Evolutionary conservation across 2,797 vertebrate genomes (phyloP), one percentile per base, ranked within the genome.

Genomic region (Peromyscus melanophrys): DNA sequence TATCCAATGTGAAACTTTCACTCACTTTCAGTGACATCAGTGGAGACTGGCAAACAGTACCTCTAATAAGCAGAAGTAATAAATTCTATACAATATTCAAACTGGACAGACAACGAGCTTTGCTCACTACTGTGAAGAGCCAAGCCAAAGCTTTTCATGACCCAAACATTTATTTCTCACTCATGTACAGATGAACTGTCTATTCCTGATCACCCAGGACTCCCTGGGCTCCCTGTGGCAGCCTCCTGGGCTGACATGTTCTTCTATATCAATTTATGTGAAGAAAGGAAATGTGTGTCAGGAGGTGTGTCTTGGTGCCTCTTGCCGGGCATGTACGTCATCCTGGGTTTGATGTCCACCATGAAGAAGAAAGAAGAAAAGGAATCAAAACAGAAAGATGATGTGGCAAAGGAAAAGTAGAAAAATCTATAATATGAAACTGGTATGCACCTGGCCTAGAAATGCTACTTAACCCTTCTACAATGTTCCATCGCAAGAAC

Each of bases 1-100:
- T 96, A 96, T 81, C 97, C 95, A 96, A 31, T 96, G 92, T 96
- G 82, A 98, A 96, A 55, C 81, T 97, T 98, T 98, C 89, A 96
- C 16, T 80, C 55, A 34, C 93, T 90, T 97, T 52, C 34, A 98
- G 91, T 94, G 65, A 89, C 81, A 93, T 1, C 9, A 92, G 81
- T 96, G 94, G 96, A 89, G 91, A 14, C 40, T 91, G 46, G 71
- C 31, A 95, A 94, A 97, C 34, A 97, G 10, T 21, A 82, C 71
- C 96, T 97, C n/a, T 98, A 97, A 97, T 90, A 94, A 93, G 98
- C 94, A 96, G 95, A 98, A 92, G 71, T 96, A 96, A 85, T 61
- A 85, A 34, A 67, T 75, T 96, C 92, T 98, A 90, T 71, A 76
- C 11, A 96, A 96, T 69, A 96, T 90, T 97, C 83, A 96, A 90